Evolutionary conservation across 2,888 invertebrate genomes (phyloP).

Genomic region (Salpingus planirostris): DNA sequence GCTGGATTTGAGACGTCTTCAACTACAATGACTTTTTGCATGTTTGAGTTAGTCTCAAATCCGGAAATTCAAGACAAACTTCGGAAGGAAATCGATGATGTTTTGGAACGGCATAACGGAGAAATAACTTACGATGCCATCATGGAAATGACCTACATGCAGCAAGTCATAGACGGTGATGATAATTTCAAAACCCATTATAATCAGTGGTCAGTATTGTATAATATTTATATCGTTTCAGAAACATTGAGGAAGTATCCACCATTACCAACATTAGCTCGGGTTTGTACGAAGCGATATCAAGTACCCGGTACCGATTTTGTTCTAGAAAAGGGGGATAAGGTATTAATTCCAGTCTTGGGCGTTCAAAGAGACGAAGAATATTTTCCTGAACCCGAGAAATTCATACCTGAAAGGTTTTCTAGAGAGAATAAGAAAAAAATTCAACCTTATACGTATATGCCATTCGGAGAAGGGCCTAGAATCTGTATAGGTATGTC

Average conservation of each 20-base stretch:
- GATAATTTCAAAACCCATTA: neutral
- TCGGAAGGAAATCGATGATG: slow-evolving; percentile 8
- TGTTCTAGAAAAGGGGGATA: slow-evolving; percentile 5
- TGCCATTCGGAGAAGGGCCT: slow-evolving; percentile 34
- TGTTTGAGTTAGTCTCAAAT: slow-evolving; percentile 11
- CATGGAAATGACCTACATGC: slow-evolving; percentile 27
- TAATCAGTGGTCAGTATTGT: too few species aligned
- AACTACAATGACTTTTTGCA: slow-evolving; percentile 10
- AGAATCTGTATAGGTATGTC: slow-evolving; percentile 32
- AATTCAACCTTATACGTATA: slow-evolving; percentile 16
- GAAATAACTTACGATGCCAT: slow-evolving; percentile 11
- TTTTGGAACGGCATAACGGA: slow-evolving; percentile 4
- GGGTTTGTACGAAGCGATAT: neutral
- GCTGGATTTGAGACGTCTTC: slow-evolving; percentile 31
- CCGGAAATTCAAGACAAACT: slow-evolving; percentile 9
- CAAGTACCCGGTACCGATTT: neutral
- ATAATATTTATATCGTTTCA: too few species aligned
- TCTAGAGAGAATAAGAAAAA: slow-evolving; percentile 12
- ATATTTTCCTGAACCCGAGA: slow-evolving; percentile 19
- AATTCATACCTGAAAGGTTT: slow-evolving; percentile 20
- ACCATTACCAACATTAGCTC: neutral
- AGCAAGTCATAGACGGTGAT: slow-evolving; percentile 26
- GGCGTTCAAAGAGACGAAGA: slow-evolving; percentile 19
- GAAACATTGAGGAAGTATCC: neutral
- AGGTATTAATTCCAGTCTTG: slow-evolving; percentile 8